phyloP scores from a whole-genome alignment of 37 sponge, comb jelly and placozoan genomes.

The Beroe forskalii region DNA sequence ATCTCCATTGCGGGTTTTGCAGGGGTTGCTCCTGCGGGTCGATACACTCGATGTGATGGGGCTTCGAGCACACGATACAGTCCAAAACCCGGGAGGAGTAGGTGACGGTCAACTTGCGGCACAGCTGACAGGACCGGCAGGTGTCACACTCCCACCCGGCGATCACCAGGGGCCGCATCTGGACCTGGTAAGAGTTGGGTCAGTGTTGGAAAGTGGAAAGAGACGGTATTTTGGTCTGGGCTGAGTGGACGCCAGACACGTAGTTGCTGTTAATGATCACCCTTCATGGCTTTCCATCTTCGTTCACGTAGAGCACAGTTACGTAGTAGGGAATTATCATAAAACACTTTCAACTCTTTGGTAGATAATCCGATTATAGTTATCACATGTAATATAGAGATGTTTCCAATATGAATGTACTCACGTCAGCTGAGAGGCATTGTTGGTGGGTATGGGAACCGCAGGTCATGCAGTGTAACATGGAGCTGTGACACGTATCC shows the following conservation, averaged over 20 bases:
- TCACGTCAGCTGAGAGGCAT: constrained; percentile 45
- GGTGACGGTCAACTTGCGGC: neutral
- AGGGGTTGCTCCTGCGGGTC: neutral
- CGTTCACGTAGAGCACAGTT: no score
- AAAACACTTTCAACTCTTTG: no score
- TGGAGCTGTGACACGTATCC: constrained; percentile 50
- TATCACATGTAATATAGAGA: no score
- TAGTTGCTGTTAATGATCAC: no score
- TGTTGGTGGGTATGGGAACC: constrained; percentile 63
- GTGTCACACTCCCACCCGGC: constrained; percentile 34
- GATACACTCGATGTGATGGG: constrained; percentile 36
- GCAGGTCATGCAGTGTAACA: constrained; percentile 43
- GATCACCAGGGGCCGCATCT: constrained; percentile 37
- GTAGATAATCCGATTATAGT: no score
- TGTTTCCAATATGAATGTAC: no score
- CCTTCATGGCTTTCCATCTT: no score
- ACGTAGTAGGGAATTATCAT: no score
- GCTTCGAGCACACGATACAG: constrained; percentile 39
- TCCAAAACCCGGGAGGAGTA: neutral
- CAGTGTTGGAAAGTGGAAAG: neutral
- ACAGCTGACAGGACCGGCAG: neutral
- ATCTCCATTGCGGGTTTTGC: constrained; percentile 16
- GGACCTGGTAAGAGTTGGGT: constrained; percentile 5
- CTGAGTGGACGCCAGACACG: no score
- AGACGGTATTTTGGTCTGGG: no score